Percentiles rank a stretch among this genome's conserved stretches.
Evolutionary conservation across 2,797 vertebrate species (phyloP).

Genomic region (Macropodus opercularis): DNA sequence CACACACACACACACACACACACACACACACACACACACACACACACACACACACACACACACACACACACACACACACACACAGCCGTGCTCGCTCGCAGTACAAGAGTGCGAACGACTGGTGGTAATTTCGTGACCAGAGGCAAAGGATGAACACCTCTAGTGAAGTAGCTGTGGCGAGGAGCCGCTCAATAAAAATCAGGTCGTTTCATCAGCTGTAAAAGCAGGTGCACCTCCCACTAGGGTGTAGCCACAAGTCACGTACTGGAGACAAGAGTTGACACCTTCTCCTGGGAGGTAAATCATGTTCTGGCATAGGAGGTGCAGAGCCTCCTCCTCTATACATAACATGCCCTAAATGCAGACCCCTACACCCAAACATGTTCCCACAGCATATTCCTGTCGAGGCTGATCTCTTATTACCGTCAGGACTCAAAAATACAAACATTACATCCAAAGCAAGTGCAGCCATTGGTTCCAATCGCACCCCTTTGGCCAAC

Average conservation of each 20-base stretch:
- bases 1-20: too few relatives aligned
- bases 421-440: not conserved
- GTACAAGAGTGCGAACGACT: constrained; percentile 18
- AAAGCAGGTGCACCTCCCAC: constrained; percentile 38
- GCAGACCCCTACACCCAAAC: constrained; percentile 13
- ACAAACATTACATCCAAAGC: too few relatives aligned
- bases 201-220: constrained; percentile 32
- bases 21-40: too few relatives aligned
- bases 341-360: constrained; percentile 8
- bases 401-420: not conserved
- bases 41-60: too few relatives aligned
- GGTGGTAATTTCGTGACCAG: constrained; percentile 24
- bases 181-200: constrained; percentile 37
- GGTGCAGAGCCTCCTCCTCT: constrained; percentile 6
- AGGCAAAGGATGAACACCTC: constrained; percentile 16
- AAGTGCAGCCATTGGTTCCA: too few relatives aligned
- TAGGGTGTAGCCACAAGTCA: constrained; percentile 12
- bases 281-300: constrained; percentile 26
- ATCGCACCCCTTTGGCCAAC: too few relatives aligned
- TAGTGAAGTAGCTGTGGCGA: not conserved
- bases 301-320: constrained; percentile 37
- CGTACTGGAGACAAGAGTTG: constrained; percentile 27
- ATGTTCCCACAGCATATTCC: not conserved
- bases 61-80: too few relatives aligned
- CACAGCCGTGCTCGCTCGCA: not conserved